phyloP scores from a whole-genome alignment of 2,113 vertebrate genomes.

The Hippocampus comes region DNA sequence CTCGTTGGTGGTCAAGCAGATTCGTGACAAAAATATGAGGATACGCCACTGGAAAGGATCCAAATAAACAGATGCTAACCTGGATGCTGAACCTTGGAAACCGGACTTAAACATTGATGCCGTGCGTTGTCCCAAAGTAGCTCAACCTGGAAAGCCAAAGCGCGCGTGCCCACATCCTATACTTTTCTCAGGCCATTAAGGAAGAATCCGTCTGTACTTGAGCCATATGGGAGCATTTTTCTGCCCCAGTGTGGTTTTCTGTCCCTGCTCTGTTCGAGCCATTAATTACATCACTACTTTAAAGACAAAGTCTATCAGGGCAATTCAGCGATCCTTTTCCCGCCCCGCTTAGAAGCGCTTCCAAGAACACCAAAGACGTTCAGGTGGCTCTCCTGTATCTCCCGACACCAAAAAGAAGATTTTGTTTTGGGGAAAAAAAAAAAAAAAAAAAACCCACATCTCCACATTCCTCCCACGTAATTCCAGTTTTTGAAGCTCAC shows the following conservation, averaged over 20 bases:
- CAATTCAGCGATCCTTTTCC: conserved; percentile 54
- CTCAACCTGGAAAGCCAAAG: conserved; percentile 33
- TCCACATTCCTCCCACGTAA: conserved; percentile 7
- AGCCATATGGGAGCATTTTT: conserved; percentile 74
- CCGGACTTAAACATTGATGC: not conserved
- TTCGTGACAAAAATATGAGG: not conserved
- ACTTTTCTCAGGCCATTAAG: conserved; percentile 41
- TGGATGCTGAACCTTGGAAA: not conserved
- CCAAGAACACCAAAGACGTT: conserved; percentile 50
- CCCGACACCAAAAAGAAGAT: conserved; percentile 24
- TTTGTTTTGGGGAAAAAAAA: conserved; percentile 9
- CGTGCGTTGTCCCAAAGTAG: too few species aligned
- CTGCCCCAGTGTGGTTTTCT: conserved; percentile 58
- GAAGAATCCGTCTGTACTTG: conserved; percentile 57
- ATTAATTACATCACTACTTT: conserved; percentile 76
- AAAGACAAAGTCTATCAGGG: conserved; percentile 63
- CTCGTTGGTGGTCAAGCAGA: not conserved
- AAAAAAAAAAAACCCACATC: not conserved
- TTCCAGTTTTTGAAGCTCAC: conserved; percentile 12
- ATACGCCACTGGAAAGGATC: not conserved
- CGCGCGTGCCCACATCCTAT: conserved; percentile 33
- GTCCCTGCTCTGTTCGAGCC: conserved; percentile 65
- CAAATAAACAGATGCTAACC: not conserved
- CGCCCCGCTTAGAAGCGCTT: conserved; percentile 55
- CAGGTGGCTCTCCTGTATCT: conserved; percentile 21